Conservation (phyloP, 2,797 vertebrate genomes). For the Brachymystax lenok region DNA sequence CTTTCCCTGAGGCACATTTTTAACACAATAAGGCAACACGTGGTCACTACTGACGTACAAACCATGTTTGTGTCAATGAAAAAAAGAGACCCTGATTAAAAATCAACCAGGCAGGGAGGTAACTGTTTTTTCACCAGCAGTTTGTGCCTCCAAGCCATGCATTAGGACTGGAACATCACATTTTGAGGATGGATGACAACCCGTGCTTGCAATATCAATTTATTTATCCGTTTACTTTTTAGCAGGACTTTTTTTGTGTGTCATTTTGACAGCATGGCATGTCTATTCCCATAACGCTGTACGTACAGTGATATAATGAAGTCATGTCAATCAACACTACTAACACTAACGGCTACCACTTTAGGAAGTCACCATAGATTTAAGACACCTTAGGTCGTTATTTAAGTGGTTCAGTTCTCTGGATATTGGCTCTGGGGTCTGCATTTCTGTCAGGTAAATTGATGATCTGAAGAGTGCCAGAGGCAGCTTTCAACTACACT, state of each 20-base stretch:
- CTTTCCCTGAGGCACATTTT: background rate
- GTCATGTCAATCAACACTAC: background rate
- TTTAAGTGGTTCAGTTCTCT: conserved; percentile 14
- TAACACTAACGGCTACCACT: background rate
- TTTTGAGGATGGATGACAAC: too few relatives aligned
- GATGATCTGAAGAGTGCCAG: background rate
- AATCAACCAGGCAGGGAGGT: too few relatives aligned
- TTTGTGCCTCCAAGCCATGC: too few relatives aligned
- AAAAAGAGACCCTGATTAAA: too few relatives aligned
- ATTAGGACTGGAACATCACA: background rate
- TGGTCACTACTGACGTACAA: background rate
- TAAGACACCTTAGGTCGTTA: background rate
- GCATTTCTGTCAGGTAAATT: conserved; percentile 5
- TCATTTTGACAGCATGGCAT: background rate
- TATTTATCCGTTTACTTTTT: too few relatives aligned
- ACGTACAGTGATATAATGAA: background rate
- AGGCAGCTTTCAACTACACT: conserved; percentile 12
- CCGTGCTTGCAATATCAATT: background rate
- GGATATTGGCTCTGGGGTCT: background rate
- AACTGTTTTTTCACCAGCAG: too few relatives aligned
- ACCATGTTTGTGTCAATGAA: background rate
- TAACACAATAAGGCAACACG: background rate
- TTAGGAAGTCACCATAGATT: background rate
- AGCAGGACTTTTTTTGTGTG: background rate
- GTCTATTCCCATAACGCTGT: background rate